phyloP scores from a whole-genome alignment of 2,888 invertebrate species.

The Empis stercorea region DNA sequence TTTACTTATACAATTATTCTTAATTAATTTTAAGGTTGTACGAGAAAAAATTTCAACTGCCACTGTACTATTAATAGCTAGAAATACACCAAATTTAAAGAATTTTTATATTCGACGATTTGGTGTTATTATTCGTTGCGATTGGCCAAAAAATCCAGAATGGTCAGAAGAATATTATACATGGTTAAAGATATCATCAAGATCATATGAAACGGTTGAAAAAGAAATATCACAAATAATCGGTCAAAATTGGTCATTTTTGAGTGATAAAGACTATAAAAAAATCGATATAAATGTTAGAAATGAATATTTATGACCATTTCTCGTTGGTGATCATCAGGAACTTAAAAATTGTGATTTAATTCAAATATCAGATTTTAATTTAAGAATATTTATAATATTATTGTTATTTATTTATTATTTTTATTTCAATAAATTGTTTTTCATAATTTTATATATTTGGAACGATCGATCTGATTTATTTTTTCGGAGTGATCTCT shows the following conservation, averaged over 20 bases:
- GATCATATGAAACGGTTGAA: conserved; percentile 51
- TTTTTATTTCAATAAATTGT: no score
- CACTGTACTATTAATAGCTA: conserved; percentile 57
- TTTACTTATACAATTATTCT: neutral
- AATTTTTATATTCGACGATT: conserved; percentile 54
- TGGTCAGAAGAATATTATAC: conserved; percentile 54
- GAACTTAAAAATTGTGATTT: no score
- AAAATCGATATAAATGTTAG: conserved; percentile 33
- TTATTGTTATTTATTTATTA: no score
- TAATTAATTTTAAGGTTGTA: conserved; percentile 41
- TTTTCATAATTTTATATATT: no score
- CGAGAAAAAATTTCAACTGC: conserved; percentile 66
- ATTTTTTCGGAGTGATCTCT: no score
- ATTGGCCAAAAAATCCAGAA: conserved; percentile 52
- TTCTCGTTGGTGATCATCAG: no score
- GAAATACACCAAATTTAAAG: conserved; percentile 47
- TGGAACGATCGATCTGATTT: no score
- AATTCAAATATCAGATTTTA: no score
- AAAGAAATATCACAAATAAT: conserved; percentile 55
- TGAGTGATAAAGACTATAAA: conserved; percentile 51
- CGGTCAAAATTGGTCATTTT: conserved; percentile 52
- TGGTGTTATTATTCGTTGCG: conserved; percentile 54
- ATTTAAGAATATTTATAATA: no score
- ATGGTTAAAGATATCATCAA: conserved; percentile 50
- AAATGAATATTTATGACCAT: conserved; percentile 1